Conservation (phyloP, 2,113 vertebrate genomes). For the Cinclus mexicanus region DNA sequence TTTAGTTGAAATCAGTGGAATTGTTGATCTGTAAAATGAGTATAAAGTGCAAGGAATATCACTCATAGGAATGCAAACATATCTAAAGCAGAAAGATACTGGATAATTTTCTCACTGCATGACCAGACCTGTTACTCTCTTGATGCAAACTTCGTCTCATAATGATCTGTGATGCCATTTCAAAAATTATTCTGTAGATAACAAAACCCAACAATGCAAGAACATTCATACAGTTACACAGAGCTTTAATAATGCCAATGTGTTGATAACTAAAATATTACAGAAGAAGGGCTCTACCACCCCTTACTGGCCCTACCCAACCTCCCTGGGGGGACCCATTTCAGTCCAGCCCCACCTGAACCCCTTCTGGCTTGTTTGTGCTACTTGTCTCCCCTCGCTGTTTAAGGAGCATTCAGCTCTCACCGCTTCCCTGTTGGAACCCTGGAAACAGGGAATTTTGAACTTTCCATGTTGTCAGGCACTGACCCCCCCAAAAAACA, state of each 20-base stretch:
- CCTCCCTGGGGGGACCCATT: accelerated
- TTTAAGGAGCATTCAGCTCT: neutral
- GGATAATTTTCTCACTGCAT: neutral
- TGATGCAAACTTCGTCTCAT: neutral
- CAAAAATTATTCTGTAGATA: neutral
- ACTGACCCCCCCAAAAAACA: no score
- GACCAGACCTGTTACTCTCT: neutral
- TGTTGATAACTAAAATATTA: neutral
- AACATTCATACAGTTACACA: neutral
- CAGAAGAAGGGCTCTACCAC: neutral
- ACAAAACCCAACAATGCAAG: neutral
- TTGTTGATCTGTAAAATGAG: neutral
- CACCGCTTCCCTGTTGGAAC: no score
- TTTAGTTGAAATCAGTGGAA: neutral
- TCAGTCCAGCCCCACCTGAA: neutral
- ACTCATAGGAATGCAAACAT: neutral
- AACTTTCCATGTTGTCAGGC: no score
- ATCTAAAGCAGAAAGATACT: neutral
- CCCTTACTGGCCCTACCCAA: neutral
- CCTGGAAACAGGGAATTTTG: no score
- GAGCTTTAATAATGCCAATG: neutral
- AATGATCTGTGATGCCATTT: neutral
- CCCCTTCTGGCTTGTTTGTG: neutral
- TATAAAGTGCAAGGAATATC: neutral
- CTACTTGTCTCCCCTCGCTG: neutral